These are phyloP conservation scores for Hipparchia sbordonii DNA, from an alignment of 2,888 invertebrate species.

Conservation along the genomic window DNA sequence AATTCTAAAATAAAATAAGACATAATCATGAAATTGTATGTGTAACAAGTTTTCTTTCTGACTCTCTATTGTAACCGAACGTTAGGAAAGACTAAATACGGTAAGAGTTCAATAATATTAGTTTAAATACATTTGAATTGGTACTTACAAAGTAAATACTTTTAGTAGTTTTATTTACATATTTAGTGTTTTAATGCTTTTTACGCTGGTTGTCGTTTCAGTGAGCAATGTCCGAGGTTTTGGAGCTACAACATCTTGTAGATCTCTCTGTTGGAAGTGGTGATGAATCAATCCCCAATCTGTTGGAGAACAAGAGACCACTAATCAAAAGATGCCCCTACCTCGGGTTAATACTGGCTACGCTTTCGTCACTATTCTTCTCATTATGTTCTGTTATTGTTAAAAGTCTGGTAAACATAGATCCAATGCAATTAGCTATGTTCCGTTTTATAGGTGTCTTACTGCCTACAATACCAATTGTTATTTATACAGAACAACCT, in stretches of 20 bases:
- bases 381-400: slow-evolving; percentile 96
- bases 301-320: slow-evolving; percentile 74
- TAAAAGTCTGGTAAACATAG: slow-evolving; percentile 92
- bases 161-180: not conserved
- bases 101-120: not conserved
- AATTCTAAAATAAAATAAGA: not conserved
- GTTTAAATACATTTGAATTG: too few species aligned
- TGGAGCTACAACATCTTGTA: slow-evolving; percentile 91
- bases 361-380: slow-evolving; percentile 94
- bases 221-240: slow-evolving; percentile 86
- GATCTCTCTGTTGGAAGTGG: slow-evolving; percentile 82
- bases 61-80: not conserved
- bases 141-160: not conserved
- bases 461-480: slow-evolving; percentile 92
- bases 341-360: slow-evolving; percentile 91
- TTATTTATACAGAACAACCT: slow-evolving; percentile 90
- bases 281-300: slow-evolving; percentile 72
- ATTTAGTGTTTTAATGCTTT: not conserved
- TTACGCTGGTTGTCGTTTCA: slow-evolving; percentile 35
- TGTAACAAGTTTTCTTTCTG: not conserved
- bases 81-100: not conserved
- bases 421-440: slow-evolving; percentile 94
- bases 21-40: slow-evolving; percentile 1
- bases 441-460: slow-evolving; percentile 94
- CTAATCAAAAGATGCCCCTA: slow-evolving; percentile 86